A percentile compares a stretch with the other conserved stretches of the same genome.
phyloP scores from a whole-genome alignment of 2,113 vertebrate genomes.

The Sarotherodon lohbergeri region DNA sequence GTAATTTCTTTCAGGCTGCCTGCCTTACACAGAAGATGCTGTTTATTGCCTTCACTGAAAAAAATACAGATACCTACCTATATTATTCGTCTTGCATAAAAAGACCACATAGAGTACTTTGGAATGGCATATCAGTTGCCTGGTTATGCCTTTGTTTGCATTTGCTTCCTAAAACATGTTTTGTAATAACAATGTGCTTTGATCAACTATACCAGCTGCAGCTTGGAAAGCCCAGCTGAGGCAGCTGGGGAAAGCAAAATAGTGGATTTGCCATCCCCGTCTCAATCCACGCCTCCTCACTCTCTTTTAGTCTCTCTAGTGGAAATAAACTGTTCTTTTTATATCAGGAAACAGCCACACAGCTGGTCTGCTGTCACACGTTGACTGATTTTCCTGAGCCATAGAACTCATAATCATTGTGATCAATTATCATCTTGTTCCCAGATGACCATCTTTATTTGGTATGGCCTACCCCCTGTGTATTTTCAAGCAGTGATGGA shows the following conservation, averaged over 20 bases:
- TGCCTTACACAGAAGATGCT: background rate
- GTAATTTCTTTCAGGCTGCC: background rate
- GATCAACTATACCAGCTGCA: constrained; percentile 52
- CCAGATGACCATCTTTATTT: constrained; percentile 49
- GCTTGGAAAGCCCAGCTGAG: constrained; percentile 45
- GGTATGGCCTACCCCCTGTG: background rate
- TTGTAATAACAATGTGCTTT: constrained; percentile 40
- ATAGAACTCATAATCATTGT: constrained; percentile 43
- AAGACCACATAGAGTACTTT: background rate
- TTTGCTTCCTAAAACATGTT: constrained; percentile 31
- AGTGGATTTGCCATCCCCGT: background rate
- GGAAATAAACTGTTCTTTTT: constrained; percentile 48
- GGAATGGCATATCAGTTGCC: background rate
- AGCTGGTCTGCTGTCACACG: constrained; percentile 55
- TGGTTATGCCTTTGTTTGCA: constrained; percentile 31
- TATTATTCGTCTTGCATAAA: background rate
- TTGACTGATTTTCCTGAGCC: constrained; percentile 42
- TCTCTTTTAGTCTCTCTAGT: constrained; percentile 4
- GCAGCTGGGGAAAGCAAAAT: constrained; percentile 38
- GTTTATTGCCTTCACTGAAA: background rate
- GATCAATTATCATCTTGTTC: constrained; percentile 55
- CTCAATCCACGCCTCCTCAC: constrained; percentile 13
- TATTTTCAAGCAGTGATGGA: background rate
- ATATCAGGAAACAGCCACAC: constrained; percentile 42
- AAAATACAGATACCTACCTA: background rate